Base-by-base conservation (phyloP, 1,140 invertebrate species). In the Coelopa frigida region DNA sequence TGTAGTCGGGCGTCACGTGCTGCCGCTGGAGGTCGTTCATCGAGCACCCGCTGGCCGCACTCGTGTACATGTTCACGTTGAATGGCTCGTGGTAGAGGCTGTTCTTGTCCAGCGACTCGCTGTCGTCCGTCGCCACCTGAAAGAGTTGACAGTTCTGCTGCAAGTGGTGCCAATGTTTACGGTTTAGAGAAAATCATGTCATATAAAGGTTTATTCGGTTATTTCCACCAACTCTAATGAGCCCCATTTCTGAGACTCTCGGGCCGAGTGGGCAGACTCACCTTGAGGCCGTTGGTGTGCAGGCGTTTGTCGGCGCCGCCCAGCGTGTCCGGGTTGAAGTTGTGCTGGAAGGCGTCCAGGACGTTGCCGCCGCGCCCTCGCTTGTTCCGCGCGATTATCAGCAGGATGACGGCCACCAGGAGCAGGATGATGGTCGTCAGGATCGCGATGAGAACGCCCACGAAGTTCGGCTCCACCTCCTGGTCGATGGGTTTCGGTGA, bases 371-470 rank as follows among this genome's bases (percentile, higher is more conserved):
- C 76, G 51, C 80, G 78, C 42, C 77, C 71, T 51, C 79, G 75
- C 51, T 82, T 77, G 58, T 83, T 82, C 36, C 82, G 71, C 31
- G 80, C 75, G 44, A 86, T 78, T 56, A 87, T 83, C 57, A 86
- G 77, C 46, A 81, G 74, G 59, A 87, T 85, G 35, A 82, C 78
- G 6, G 77, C 77, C 35, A 81, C 67, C 11, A 84, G 73, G 47
- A 84, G 70, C 15, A 87, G 64, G 51, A 87, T 86, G 50, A 86
- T 80, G 18, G 83, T 82, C 12, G 80, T 80, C 50, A 88, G 72
- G 31, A 82, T 77, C n/a, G 84, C 84, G 56, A 88, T 85, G 46
- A 87, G 78, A 51, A 86, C 74, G 32, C 83, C 84, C 56, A 87
- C 83, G 56, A 81, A 73, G 56, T 73, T 70, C 57, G 76, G 73